A percentile compares a stretch with the other conserved stretches of the same genome.
Conservation (phyloP, 2,113 vertebrate species). For the Odontophorus gujanensis region DNA sequence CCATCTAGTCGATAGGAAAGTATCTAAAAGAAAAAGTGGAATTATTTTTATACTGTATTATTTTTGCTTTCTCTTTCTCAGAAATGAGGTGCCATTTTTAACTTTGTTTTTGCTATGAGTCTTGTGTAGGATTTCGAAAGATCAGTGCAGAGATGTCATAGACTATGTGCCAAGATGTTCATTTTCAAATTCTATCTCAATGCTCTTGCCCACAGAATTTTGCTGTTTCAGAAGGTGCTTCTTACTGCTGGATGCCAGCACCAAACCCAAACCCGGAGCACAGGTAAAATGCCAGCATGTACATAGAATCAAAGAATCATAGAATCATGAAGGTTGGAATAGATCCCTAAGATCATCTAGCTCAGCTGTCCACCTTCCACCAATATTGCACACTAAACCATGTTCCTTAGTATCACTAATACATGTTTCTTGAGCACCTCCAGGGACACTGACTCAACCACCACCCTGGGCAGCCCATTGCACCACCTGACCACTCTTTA, state of each 20-base stretch:
- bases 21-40: neutral
- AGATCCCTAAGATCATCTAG: too few relatives aligned
- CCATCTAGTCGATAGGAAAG: neutral
- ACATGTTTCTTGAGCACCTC: too few relatives aligned
- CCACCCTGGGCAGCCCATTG: too few relatives aligned
- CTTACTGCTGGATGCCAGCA: neutral
- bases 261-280: neutral
- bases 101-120: neutral
- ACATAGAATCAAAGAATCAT: neutral
- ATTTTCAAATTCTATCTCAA: neutral
- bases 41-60: neutral
- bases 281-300: neutral
- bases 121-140: neutral
- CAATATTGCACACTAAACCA: too few relatives aligned
- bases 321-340: too few relatives aligned
- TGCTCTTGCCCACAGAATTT: neutral
- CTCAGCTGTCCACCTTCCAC: too few relatives aligned
- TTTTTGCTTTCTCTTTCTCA: neutral
- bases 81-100: neutral
- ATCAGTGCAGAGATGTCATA: rapidly evolving
- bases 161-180: neutral
- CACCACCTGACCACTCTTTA: too few relatives aligned
- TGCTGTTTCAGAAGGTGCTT: neutral
- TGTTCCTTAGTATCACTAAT: too few relatives aligned
- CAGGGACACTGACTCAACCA: too few relatives aligned